These are phyloP conservation scores for Xestia rhomboidea DNA, from an alignment of 2,888 invertebrate genomes.

Conservation along the genomic window DNA sequence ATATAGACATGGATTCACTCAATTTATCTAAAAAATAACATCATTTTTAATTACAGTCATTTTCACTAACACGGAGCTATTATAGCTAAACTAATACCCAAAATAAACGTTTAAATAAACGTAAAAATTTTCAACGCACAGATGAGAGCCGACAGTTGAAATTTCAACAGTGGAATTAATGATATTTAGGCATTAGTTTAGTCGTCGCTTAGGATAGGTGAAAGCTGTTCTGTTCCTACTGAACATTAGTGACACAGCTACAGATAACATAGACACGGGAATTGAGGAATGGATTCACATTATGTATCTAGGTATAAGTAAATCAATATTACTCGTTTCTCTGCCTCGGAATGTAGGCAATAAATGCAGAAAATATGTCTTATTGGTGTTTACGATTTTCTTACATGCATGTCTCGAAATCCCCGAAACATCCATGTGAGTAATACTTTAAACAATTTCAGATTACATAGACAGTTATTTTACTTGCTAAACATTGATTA, in stretches of 20 bases:
- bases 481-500: constrained; percentile 1
- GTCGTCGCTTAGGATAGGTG: neutral
- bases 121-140: neutral
- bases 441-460: neutral
- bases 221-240: neutral
- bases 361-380: neutral
- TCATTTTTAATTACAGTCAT: neutral
- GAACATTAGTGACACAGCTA: neutral
- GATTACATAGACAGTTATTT: neutral
- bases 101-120: too few relatives aligned
- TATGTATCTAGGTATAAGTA: neutral
- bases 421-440: neutral
- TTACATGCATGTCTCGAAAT: neutral
- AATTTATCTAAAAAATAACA: neutral
- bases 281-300: too few relatives aligned
- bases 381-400: neutral
- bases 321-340: neutral
- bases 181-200: neutral
- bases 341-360: neutral
- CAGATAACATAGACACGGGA: neutral
- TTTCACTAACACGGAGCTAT: neutral
- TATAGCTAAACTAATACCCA: neutral
- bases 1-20: neutral
- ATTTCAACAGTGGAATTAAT: neutral
- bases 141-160: neutral